Conservation (phyloP, 2,888 invertebrate genomes). For the Agrotis clavis region DNA sequence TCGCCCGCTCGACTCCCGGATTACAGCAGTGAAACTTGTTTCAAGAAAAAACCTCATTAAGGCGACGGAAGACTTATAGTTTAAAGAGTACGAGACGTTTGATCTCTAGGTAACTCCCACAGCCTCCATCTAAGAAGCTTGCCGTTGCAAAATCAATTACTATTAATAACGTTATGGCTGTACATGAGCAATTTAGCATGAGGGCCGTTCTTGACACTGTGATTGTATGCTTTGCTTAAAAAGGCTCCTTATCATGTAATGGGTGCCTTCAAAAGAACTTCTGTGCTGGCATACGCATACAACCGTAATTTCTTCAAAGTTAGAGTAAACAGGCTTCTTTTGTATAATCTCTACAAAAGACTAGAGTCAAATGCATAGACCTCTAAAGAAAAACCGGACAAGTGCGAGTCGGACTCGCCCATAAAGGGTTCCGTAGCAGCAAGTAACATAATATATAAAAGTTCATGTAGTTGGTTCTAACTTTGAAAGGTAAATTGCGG, state of each 20-base stretch:
- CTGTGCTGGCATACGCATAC: too few species aligned
- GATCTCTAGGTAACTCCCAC: neutral
- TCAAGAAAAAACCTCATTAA: neutral
- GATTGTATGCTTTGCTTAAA: neutral
- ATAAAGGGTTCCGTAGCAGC: too few species aligned
- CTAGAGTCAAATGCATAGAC: too few species aligned
- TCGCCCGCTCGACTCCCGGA: neutral
- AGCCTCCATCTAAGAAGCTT: neutral
- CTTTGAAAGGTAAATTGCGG: too few species aligned
- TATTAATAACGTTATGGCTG: neutral
- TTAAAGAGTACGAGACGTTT: neutral
- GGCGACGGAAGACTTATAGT: neutral
- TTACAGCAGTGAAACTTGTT: neutral
- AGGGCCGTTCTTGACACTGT: neutral
- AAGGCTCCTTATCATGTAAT: neutral
- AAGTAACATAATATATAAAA: too few species aligned
- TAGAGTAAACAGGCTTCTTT: too few species aligned
- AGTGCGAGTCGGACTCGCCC: too few species aligned
- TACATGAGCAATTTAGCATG: neutral
- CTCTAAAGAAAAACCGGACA: too few species aligned
- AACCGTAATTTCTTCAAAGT: too few species aligned
- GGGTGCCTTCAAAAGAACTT: neutral
- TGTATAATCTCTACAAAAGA: too few species aligned
- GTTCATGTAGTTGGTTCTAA: too few species aligned
- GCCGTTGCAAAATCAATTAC: conserved; percentile 2